Evolutionary conservation across 2,888 invertebrate genomes (phyloP).

Genomic region (Perizoma affinitatum): DNA sequence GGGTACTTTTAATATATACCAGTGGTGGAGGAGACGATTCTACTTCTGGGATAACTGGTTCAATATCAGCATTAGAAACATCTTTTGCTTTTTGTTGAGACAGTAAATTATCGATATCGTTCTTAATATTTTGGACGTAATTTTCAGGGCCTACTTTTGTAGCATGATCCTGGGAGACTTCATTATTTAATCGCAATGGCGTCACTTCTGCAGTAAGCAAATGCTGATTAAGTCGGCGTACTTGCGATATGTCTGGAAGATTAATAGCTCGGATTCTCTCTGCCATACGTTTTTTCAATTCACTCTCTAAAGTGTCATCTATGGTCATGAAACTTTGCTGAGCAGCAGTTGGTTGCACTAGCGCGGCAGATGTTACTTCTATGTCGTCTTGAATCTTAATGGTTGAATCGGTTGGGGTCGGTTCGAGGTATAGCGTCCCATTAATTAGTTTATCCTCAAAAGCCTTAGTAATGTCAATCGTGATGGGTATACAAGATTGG

Average conservation of each 20-base stretch:
- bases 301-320: constrained; percentile 28
- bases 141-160: neutral
- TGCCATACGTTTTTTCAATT: constrained; percentile 33
- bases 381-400: constrained; percentile 16
- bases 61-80: neutral
- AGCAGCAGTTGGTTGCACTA: constrained; percentile 57
- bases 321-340: constrained; percentile 58
- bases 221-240: constrained; percentile 64
- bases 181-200: constrained; percentile 51
- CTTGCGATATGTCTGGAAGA: constrained; percentile 62
- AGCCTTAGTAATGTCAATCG: constrained; percentile 67
- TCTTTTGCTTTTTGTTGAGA: constrained; percentile 8
- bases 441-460: constrained; percentile 66
- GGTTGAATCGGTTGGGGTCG: constrained; percentile 12
- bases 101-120: constrained; percentile 19
- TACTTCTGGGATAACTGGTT: neutral
- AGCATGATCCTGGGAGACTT: constrained; percentile 3
- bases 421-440: constrained; percentile 54
- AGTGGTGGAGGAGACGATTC: constrained; percentile 1
- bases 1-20: neutral
- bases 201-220: constrained; percentile 67
- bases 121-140: constrained; percentile 17
- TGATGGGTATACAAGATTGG: constrained; percentile 66
- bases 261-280: constrained; percentile 63
- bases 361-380: constrained; percentile 28